These are phyloP conservation scores for Halichoerus grypus DNA, from an alignment of 2,113 vertebrate species.

Conservation along the genomic window DNA sequence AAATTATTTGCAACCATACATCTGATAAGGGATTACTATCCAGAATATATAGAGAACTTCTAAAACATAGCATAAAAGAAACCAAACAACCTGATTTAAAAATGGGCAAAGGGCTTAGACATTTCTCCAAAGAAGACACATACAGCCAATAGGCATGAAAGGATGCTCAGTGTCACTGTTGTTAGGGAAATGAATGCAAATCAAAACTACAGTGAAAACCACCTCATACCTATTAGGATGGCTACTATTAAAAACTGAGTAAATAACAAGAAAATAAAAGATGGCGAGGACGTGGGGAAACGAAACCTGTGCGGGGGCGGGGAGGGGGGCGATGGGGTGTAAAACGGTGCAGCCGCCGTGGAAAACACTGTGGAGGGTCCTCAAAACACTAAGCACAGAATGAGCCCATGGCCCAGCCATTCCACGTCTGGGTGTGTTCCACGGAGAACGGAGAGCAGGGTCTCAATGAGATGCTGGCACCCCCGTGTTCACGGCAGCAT, in stretches of 20 bases:
- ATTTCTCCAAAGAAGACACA: not conserved
- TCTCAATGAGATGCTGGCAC: not conserved
- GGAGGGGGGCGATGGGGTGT: not conserved
- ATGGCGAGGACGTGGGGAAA: not conserved
- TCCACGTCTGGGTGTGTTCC: not conserved
- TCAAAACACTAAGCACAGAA: not conserved
- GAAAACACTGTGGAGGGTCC: not conserved
- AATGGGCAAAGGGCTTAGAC: not conserved
- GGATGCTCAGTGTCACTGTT: too few species aligned
- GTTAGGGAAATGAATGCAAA: not conserved
- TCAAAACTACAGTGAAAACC: not conserved
- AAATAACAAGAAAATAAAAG: not conserved
- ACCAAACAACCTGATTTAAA: not conserved
- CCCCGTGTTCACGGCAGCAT: not conserved
- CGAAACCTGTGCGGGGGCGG: not conserved
- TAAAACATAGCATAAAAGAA: not conserved
- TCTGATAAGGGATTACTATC: not conserved
- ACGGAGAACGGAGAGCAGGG: not conserved
- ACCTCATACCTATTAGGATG: not conserved
- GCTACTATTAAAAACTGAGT: rapidly evolving
- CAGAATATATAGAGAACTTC: not conserved
- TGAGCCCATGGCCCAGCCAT: not conserved
- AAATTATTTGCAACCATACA: not conserved
- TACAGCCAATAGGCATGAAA: not conserved
- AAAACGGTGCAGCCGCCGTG: rapidly evolving